Evolutionary conservation across 2,888 invertebrate species (phyloP), one percentile per base, ranked within the genome.

Genomic region (Brachyptera risi): DNA sequence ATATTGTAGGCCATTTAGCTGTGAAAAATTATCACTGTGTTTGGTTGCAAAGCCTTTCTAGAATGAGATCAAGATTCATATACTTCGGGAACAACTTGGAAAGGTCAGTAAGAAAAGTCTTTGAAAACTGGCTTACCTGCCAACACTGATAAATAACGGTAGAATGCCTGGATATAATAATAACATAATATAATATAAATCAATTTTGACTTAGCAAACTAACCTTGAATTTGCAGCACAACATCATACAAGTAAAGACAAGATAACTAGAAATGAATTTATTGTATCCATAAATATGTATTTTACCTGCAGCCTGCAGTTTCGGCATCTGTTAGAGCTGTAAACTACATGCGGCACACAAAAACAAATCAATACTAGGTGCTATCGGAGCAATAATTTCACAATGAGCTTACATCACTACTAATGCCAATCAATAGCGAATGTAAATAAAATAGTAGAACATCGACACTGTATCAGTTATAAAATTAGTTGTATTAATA

Each of bases 51-150:
- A n/a, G n/a, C n/a, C n/a, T n/a, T n/a, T n/a, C n/a, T n/a, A n/a
- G n/a, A n/a, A n/a, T n/a, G n/a, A n/a, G n/a, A n/a, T n/a, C n/a
- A n/a, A n/a, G n/a, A n/a, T n/a, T n/a, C n/a, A n/a, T n/a, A n/a
- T n/a, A n/a, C n/a, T n/a, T n/a, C n/a, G n/a, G n/a, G n/a, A n/a
- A n/a, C n/a, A n/a, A n/a, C n/a, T n/a, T n/a, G n/a, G n/a, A n/a
- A n/a, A n/a, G n/a, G n/a, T n/a, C n/a, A n/a, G n/a, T n/a, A n/a
- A n/a, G n/a, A n/a, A n/a, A n/a, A n/a, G n/a, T n/a, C n/a, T n/a
- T n/a, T n/a, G n/a, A 31, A 31, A 31, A 31, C 31, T 54, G 54
- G 54, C 54, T 54, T 54, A 54, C 54, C 54, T 54, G 54, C 54
- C 54, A 54, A 37, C n/a, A 27, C n/a, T n/a, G n/a, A 31, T 31